Evolutionary conservation across 2,113 vertebrate species (phyloP).

Genomic region (Phalacrocorax aristotelis): DNA sequence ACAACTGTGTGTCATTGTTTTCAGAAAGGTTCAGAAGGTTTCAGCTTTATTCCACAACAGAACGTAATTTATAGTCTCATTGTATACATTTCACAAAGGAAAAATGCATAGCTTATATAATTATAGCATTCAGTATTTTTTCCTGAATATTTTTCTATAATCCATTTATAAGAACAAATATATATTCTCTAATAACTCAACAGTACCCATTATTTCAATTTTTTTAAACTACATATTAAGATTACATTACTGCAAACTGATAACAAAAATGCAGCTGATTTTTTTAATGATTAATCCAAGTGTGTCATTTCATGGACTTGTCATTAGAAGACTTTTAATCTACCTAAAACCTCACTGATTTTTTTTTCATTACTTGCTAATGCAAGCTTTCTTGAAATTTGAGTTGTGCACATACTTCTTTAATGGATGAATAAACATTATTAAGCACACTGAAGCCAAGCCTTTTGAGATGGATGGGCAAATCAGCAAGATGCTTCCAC

Average conservation of each 20-base stretch:
- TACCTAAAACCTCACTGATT: conserved; percentile 4
- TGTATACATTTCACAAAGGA: background rate
- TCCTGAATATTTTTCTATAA: background rate
- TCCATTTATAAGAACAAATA: background rate
- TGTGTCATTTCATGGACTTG: background rate
- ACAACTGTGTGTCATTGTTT: background rate
- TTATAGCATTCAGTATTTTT: background rate
- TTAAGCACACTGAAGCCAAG: background rate
- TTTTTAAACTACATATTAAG: background rate
- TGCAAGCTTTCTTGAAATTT: background rate
- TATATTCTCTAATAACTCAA: background rate
- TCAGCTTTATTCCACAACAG: background rate
- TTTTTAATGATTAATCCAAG: background rate
- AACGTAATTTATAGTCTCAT: background rate
- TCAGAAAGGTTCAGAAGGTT: background rate
- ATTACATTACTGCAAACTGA: background rate
- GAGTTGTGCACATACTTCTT: background rate
- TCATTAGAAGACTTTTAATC: conserved; percentile 4
- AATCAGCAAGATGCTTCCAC: background rate
- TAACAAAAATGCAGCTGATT: background rate
- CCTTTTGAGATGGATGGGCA: background rate
- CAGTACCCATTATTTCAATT: background rate
- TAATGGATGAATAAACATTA: background rate
- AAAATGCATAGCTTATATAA: background rate
- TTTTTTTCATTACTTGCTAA: background rate